Evolutionary conservation across 2,888 invertebrate genomes (phyloP), one percentile per base, ranked within the genome.

Genomic region (Andrena fulva): DNA sequence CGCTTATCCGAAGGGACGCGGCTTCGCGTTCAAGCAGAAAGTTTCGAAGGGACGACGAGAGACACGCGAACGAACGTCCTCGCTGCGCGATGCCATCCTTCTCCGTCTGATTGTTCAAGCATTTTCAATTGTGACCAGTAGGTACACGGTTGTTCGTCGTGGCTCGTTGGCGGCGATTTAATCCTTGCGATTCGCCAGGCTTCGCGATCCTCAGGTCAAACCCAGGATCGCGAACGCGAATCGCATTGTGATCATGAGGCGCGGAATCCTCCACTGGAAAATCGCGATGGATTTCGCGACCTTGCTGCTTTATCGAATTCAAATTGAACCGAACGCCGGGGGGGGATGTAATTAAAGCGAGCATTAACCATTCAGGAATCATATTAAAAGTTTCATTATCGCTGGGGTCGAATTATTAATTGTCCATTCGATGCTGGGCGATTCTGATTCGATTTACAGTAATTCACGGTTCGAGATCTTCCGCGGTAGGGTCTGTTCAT

Each of bases 71-170:
- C 70, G 63, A 67, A 80, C 59, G 33, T 60, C 7, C 69, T 68
- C 71, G 63, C 62, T 33, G 63, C 33, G 42, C 27, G 54, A 52
- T 54, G 69, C 24, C 16, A 50, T 67, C 71, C 10, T 70, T 81
- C 67, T 78, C 72, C 66, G 77, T 85, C 82, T 91, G 91, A 91
- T 91, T 91, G 91, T 91, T 91, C 89, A 87, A 89, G 91, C 91
- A 90, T 88, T 89, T 87, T 80, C 71, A 75, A 67, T 33, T 56
- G 54, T 66, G 73, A 59, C 80, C 78, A 33, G 24, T 75, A 56
- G 52, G 35, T 73, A 63, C 52, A 54, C 59, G 42, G 48, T 79
- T 29, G 12, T 52, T 52, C 42, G 48, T 54, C 70, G 24, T 80
- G 60, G 67, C 31, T 54, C 31, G 20, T 35, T 60, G 16, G 24